Conservation (phyloP, 2,113 vertebrate species). For the Colinus virginianus region DNA sequence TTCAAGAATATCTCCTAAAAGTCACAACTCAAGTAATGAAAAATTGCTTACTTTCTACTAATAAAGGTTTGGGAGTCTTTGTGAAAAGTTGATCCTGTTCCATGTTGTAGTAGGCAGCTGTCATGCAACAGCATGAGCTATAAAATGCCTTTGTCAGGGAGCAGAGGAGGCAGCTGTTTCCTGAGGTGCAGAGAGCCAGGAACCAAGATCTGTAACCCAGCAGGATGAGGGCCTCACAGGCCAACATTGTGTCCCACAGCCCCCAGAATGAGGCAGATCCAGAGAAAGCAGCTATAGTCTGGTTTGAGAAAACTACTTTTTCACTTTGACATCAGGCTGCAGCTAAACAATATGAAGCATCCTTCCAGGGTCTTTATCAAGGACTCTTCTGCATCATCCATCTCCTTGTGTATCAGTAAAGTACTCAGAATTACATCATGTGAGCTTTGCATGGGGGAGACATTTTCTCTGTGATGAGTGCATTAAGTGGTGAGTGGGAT, state of each 20-base stretch:
- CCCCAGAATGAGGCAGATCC: rapidly evolving
- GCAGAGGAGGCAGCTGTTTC: background rate
- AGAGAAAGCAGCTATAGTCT: background rate
- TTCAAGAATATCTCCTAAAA: background rate
- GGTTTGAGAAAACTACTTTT: background rate
- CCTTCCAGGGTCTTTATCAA: background rate
- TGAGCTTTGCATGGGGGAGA: background rate
- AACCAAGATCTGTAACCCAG: background rate
- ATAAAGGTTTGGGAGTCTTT: background rate
- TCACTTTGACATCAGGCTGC: background rate
- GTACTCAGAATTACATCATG: background rate
- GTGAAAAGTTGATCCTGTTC: background rate
- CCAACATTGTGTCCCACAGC: background rate
- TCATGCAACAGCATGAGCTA: background rate
- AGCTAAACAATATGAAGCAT: background rate
- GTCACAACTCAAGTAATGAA: background rate
- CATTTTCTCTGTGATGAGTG: background rate
- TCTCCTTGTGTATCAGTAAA: background rate
- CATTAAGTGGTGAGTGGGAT: background rate
- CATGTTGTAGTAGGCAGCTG: background rate
- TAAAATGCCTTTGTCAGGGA: background rate
- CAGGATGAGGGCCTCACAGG: background rate
- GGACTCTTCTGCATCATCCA: background rate
- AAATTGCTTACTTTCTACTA: background rate
- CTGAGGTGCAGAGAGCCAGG: background rate